Evolutionary conservation across 2,888 invertebrate species (phyloP), one percentile per base, ranked within the genome.

Genomic region (Cordilura impudica): DNA sequence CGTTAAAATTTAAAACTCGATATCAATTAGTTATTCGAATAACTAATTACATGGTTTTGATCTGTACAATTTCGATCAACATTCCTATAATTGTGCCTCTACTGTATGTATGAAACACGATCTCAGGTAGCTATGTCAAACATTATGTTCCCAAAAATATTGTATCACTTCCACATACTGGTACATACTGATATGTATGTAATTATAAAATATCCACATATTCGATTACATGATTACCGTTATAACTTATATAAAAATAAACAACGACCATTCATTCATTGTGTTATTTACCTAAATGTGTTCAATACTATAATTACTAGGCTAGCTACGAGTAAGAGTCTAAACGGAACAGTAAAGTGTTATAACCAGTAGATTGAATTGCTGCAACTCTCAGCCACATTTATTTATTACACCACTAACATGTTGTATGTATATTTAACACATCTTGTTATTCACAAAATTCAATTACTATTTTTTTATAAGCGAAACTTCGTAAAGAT

Each of bases 401-500:
- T 49, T 23, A 23, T 23, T 18, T 47, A 47, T 51, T 21, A 14
- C n/a, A 23, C 23, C 21, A 23, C 26, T 51, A 12, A 4, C 49
- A 43, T n/a, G 16, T 35, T 35, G 8, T 21, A 23, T 21, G 23
- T 14, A 7, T 43, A n/a, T 74, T 66, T 51, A 31, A 43, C n/a
- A 7, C 16, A 63, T 53, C 29, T 12, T 53, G 60, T 60, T 65
- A 53, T 53, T 53, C 58, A 73, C 19, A 39, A 53, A 60, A 29
- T 47, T 12, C 26, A 74, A 54, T 56, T 56, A 56, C 12, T 58
- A 61, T 70, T 70, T 60, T 16, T 14, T 49, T 60, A n/a, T 26
- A 23, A 39, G 54, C 12, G 35, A 29, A 61, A 67, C 51, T n/a
- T 10, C n/a, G n/a, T 19, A 10, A 61, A 54, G 18, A 19, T 19